Evolutionary conservation across 2,888 invertebrate species (phyloP).

Genomic region (Rhamnusium bicolor): DNA sequence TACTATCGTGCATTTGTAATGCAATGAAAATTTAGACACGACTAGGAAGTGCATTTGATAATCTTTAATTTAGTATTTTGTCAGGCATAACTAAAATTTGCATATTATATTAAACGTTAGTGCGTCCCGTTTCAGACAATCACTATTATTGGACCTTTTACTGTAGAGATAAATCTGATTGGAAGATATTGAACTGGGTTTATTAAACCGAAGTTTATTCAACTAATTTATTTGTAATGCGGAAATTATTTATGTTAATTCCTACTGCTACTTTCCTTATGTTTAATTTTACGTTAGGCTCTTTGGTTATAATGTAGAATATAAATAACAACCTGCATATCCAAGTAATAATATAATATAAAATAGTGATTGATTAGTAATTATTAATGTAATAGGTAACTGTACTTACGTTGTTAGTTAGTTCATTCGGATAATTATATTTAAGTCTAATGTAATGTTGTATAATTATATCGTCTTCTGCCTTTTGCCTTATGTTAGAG

Average conservation of each 20-base stretch:
- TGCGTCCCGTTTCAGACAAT: slow-evolving; percentile 26
- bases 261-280: slow-evolving; percentile 1
- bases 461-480: neutral
- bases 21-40: slow-evolving; percentile 49
- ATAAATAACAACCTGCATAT: slow-evolving; percentile 5
- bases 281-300: neutral
- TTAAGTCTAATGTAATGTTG: no score
- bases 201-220: slow-evolving; percentile 8
- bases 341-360: slow-evolving; percentile 6
- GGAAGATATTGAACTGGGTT: slow-evolving; percentile 10
- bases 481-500: neutral
- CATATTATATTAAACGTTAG: slow-evolving; percentile 38
- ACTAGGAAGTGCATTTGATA: slow-evolving; percentile 47
- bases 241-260: slow-evolving; percentile 23
- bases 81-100: slow-evolving; percentile 36
- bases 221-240: slow-evolving; percentile 20
- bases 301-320: slow-evolving; percentile 9
- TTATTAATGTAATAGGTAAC: neutral
- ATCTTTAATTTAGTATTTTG: slow-evolving; percentile 50
- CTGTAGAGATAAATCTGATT: slow-evolving; percentile 11
- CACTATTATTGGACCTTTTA: slow-evolving; percentile 35
- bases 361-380: neutral
- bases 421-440: neutral
- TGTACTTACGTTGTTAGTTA: neutral
- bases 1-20: slow-evolving; percentile 37